Evolutionary conservation across 2,888 invertebrate genomes (phyloP).

Genomic region (Drosophila kuntzei): DNA sequence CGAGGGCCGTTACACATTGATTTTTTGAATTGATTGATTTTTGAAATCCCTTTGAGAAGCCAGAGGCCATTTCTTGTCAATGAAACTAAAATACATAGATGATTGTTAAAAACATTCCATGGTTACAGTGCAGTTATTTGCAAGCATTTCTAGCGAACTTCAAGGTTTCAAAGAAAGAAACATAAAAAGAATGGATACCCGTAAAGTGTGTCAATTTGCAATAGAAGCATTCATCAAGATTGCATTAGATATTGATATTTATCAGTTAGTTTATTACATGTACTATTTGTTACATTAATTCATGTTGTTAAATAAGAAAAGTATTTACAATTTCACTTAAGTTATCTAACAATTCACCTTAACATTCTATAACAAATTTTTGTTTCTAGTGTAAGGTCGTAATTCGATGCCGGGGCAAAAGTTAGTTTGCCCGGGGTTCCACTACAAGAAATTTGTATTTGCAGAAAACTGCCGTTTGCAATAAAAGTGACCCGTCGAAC

Average conservation of each 20-base stretch:
- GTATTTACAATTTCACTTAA: no score
- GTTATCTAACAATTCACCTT: no score
- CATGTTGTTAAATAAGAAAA: no score
- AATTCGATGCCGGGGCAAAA: no score
- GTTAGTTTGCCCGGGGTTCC: no score
- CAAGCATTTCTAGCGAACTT: not conserved
- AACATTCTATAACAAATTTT: no score
- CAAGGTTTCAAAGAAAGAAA: not conserved
- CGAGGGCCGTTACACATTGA: conserved; percentile 21
- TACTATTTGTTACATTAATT: no score
- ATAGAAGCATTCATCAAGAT: not conserved
- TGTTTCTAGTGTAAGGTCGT: no score
- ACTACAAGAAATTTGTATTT: no score
- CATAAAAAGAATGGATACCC: not conserved
- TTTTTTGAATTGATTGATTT: conserved; percentile 52
- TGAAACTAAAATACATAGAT: conserved; percentile 11
- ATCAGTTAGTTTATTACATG: no score
- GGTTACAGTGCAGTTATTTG: conserved; percentile 16
- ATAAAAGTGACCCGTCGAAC: no score
- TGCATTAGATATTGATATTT: not conserved
- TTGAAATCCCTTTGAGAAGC: conserved; percentile 9
- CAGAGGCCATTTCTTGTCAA: conserved; percentile 18
- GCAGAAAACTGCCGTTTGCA: no score
- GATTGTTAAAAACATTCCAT: conserved; percentile 32
- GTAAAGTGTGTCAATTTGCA: conserved; percentile 11